Evolutionary conservation across 2,113 vertebrate species (phyloP).

Genomic region (Centropristis striata): DNA sequence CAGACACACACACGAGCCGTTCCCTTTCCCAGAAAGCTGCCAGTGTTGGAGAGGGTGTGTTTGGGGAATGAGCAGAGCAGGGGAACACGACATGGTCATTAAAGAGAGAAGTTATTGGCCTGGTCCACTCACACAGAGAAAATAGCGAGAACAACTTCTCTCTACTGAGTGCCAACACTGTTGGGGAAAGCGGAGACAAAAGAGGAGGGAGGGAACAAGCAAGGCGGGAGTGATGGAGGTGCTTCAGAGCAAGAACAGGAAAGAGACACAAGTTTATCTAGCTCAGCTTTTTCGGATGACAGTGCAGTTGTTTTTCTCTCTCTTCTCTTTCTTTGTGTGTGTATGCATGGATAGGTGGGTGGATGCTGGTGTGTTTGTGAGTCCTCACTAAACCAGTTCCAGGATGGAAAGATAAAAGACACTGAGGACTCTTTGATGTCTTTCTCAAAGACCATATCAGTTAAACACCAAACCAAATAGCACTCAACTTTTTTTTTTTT

Average conservation of each 20-base stretch:
- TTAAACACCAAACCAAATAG: conserved; percentile 70
- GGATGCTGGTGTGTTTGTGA: conserved; percentile 7
- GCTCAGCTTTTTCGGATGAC: conserved; percentile 32
- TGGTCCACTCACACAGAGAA: conserved; percentile 47
- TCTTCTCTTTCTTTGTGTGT: background rate
- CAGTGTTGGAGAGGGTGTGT: conserved; percentile 37
- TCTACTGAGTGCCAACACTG: conserved; percentile 41
- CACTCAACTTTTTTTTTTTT: conserved; percentile 46
- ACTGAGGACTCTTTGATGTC: conserved; percentile 59
- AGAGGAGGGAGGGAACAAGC: conserved; percentile 29
- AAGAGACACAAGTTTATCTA: conserved; percentile 22
- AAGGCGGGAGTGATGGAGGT: conserved; percentile 42
- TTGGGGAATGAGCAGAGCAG: conserved; percentile 50
- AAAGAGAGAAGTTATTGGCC: conserved; percentile 69
- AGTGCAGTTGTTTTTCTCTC: conserved; percentile 25
- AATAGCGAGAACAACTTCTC: conserved; percentile 41
- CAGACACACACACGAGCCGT: background rate
- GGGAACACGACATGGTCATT: conserved; percentile 68
- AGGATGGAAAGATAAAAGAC: conserved; percentile 68
- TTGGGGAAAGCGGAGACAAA: conserved; percentile 43
- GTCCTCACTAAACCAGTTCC: conserved; percentile 50
- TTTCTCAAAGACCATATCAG: conserved; percentile 59
- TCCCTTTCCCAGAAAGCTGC: conserved; percentile 37
- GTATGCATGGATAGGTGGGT: conserved; percentile 19
- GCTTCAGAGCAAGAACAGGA: conserved; percentile 26